A percentile compares a stretch with the other conserved stretches of the same genome.
Evolutionary conservation across 2,888 invertebrate genomes (phyloP).

Genomic region (Xylocampa areola): DNA sequence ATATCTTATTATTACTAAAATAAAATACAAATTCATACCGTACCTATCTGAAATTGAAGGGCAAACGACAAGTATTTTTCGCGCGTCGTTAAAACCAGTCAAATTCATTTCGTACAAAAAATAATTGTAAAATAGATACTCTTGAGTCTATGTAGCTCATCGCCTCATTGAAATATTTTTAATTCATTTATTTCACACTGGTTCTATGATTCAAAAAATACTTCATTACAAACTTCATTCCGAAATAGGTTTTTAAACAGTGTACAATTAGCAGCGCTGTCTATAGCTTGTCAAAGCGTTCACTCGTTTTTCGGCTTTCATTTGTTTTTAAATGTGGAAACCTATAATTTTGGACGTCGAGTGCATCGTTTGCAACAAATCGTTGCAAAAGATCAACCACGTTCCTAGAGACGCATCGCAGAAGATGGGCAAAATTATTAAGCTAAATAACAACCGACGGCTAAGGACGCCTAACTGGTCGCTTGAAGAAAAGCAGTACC

Average conservation of each 20-base stretch:
- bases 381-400: conserved; percentile 86
- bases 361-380: conserved; percentile 88
- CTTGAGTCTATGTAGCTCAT: conserved; percentile 23
- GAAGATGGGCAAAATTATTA: conserved; percentile 83
- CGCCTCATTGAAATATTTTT: conserved; percentile 56
- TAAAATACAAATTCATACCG: too few relatives aligned
- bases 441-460: conserved; percentile 76
- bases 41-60: too few relatives aligned
- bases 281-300: conserved; percentile 72
- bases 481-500: conserved; percentile 82
- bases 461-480: conserved; percentile 87
- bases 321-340: conserved; percentile 87
- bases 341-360: conserved; percentile 86
- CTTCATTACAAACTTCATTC: conserved; percentile 58
- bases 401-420: conserved; percentile 68
- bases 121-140: background rate
- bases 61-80: background rate
- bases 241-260: conserved; percentile 67
- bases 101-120: background rate
- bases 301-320: conserved; percentile 65
- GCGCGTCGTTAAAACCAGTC: conserved; percentile 39
- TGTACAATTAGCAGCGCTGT: conserved; percentile 61
- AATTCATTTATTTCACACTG: conserved; percentile 50
- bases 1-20: background rate
- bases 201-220: conserved; percentile 52